phyloP scores from a whole-genome alignment of 2,113 vertebrate genomes.

The Alaudala cheleensis region DNA sequence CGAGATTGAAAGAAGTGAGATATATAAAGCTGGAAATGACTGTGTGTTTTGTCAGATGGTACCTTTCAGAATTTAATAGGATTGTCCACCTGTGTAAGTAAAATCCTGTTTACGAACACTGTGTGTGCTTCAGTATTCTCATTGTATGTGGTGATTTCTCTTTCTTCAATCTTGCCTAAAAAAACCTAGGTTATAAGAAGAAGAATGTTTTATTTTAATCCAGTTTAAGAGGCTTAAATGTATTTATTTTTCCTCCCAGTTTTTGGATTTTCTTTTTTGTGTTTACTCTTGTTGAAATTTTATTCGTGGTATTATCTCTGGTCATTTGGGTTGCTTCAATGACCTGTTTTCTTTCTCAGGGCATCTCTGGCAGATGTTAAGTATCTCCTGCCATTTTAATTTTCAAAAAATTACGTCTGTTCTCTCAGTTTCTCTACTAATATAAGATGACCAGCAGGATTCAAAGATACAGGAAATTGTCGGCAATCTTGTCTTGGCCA shows the following conservation, averaged over 20 bases:
- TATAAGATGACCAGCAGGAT: neutral
- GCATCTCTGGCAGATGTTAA: neutral
- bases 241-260: neutral
- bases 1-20: neutral
- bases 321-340: neutral
- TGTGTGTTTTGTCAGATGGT: neutral
- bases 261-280: neutral
- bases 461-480: neutral
- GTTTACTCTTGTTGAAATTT: neutral
- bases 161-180: neutral
- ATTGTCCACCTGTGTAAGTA: conserved; percentile 40
- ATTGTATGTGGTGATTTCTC: neutral
- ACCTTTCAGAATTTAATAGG: neutral
- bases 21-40: conserved; percentile 32
- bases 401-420: neutral
- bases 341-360: neutral
- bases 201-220: neutral
- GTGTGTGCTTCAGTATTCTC: neutral
- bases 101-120: neutral
- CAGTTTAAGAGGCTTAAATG: neutral
- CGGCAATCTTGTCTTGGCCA: neutral
- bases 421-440: neutral
- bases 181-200: neutral
- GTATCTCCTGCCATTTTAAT: neutral
- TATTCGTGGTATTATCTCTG: neutral